Base-by-base conservation (phyloP, 2,888 invertebrate genomes). In the Ectemnius continuus region DNA sequence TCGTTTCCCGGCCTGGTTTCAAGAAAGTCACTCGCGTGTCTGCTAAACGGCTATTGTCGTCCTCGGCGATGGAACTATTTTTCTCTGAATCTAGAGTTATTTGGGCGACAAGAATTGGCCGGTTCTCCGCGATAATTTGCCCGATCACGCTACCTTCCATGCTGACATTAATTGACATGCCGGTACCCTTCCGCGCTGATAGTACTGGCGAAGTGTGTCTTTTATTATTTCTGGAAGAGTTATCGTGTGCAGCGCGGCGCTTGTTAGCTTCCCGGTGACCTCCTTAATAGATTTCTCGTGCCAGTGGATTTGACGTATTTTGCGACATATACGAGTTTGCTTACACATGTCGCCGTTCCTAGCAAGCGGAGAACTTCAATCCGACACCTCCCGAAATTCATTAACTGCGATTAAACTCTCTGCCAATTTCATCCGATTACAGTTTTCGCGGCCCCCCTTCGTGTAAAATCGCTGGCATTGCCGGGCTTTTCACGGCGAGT, bases 201-300 rank as follows among this genome's bases (percentile, higher is more conserved):
- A 56, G 36, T 36, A 36, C 23, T 36, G 56, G 6, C 6, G 5
- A 64, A 13, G 57, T 56, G 45, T 16, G 36, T 4, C n/a, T n/a
- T 16, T 28, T 36, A 64, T 64, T 64, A 56, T 64, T 64, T 57
- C 57, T 36, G 36, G n/a, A 45, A 36, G 28, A 36, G 36, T 64
- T 64, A 36, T 45, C 64, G 45, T 36, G 57, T 64, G 28, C 45
- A 28, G 57, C 56, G 23, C 23, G 20, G 2, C 20, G 28, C 28
- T 64, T 64, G 28, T 28, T 57, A 18, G 56, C 52, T 36, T 36
- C 13, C 36, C 28, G 48, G 28, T 36, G 64, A 26, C 36, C 36
- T 36, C 36, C 8, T 36, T 36, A 36, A 11, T 36, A 36, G 36
- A 36, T 36, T 36, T 6, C 8, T 11, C 11, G 36, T 36, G 5